Percentiles rank a stretch among this genome's conserved stretches.
These are phyloP conservation scores for Engraulis encrasicolus DNA, from an alignment of 2,113 vertebrate species.

Conservation along the genomic window DNA sequence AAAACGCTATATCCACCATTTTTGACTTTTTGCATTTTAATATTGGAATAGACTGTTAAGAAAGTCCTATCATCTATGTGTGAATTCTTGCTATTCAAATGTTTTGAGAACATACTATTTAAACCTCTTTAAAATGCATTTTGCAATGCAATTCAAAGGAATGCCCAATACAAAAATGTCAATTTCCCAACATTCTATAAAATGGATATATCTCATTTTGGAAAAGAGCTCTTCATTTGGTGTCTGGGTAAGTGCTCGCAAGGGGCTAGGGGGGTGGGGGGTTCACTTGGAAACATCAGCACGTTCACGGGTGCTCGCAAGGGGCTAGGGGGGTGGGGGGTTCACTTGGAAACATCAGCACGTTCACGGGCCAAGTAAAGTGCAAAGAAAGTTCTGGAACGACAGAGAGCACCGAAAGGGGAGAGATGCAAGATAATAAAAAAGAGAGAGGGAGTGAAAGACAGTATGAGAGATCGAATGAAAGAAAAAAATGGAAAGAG, in stretches of 20 bases:
- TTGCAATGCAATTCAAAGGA: too few relatives aligned
- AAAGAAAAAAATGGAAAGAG: background rate
- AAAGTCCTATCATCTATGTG: too few relatives aligned
- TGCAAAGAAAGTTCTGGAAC: background rate
- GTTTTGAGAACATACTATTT: too few relatives aligned
- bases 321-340: background rate
- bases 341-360: background rate
- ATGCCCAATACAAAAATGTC: too few relatives aligned
- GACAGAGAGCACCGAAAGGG: background rate
- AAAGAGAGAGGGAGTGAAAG: background rate
- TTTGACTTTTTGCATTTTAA: too few relatives aligned
- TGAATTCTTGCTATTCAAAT: too few relatives aligned
- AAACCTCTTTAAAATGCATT: too few relatives aligned
- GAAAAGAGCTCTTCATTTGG: conserved; percentile 15
- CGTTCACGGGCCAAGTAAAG: background rate
- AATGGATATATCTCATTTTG: too few relatives aligned
- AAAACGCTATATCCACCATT: too few relatives aligned
- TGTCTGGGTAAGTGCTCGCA: background rate
- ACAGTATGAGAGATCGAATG: background rate
- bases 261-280: background rate
- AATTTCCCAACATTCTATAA: too few relatives aligned
- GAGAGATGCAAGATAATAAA: background rate
- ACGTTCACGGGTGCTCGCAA: background rate
- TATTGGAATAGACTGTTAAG: too few relatives aligned
- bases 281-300: background rate